phyloP scores from a whole-genome alignment of 2,888 invertebrate species.

The Lasioglossum oenotherae region DNA sequence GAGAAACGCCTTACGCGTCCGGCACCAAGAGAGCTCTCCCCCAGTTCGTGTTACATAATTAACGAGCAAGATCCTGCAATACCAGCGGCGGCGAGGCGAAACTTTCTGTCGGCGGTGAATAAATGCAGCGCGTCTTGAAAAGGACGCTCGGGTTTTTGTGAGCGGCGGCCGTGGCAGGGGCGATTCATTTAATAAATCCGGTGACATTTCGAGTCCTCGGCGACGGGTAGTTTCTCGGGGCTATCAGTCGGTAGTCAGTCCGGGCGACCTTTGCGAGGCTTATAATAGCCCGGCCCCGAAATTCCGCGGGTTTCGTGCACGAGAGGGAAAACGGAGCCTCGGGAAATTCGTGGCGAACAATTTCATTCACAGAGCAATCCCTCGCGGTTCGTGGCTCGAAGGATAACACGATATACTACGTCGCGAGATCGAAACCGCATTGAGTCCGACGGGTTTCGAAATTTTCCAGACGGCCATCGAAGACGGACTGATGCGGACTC shows the following conservation, averaged over 20 bases:
- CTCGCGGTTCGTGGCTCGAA: slow-evolving; percentile 4
- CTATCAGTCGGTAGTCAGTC: not conserved
- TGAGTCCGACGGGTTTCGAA: not conserved
- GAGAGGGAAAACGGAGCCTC: not conserved
- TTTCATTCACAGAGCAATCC: not conserved
- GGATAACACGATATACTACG: not conserved
- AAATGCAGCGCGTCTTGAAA: not conserved
- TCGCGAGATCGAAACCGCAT: not conserved
- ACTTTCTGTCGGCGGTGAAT: not conserved
- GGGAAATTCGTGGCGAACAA: not conserved
- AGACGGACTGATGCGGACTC: slow-evolving; percentile 26
- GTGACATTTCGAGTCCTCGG: slow-evolving; percentile 15
- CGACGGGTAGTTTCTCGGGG: not conserved
- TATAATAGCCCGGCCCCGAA: not conserved
- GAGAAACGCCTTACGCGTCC: not conserved
- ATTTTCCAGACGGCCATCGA: slow-evolving; percentile 48
- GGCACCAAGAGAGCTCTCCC: not conserved
- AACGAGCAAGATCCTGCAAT: not conserved
- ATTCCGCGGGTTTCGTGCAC: slow-evolving; percentile 6
- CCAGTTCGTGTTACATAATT: not conserved
- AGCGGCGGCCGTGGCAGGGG: slow-evolving; percentile 5
- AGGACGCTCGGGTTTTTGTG: slow-evolving; percentile 8
- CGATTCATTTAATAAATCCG: slow-evolving; percentile 25
- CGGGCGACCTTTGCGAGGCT: slow-evolving; percentile 1
- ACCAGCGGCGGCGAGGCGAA: not conserved